These are phyloP conservation scores for Pecten maximus DNA, from an alignment of 2,888 invertebrate species.

Conservation along the genomic window DNA sequence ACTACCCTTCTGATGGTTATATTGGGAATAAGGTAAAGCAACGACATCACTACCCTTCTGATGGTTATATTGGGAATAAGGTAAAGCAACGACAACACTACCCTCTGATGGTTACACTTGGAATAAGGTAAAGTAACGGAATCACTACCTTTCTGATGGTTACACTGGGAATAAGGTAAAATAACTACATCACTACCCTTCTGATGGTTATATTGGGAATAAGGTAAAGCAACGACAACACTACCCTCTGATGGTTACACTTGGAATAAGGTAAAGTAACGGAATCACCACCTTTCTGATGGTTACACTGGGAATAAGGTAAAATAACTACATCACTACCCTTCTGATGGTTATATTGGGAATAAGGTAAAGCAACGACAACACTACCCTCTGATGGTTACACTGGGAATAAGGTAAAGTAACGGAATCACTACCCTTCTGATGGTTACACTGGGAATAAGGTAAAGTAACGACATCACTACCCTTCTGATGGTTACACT, in stretches of 20 bases:
- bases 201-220: slow-evolving; percentile 62
- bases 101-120: slow-evolving; percentile 43
- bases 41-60: not conserved
- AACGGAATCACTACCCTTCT: too few relatives aligned
- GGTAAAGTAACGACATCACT: too few relatives aligned
- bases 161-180: slow-evolving; percentile 67
- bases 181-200: slow-evolving; percentile 65
- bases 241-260: not conserved
- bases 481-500: not conserved
- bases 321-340: too few relatives aligned
- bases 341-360: too few relatives aligned
- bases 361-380: too few relatives aligned
- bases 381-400: too few relatives aligned
- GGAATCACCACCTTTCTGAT: too few relatives aligned
- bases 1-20: not conserved
- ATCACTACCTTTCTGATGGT: slow-evolving; percentile 67
- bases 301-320: too few relatives aligned
- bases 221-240: not conserved
- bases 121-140: slow-evolving; percentile 40
- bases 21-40: not conserved
- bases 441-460: too few relatives aligned
- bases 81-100: slow-evolving; percentile 45
- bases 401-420: too few relatives aligned
- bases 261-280: too few relatives aligned
- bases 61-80: not conserved